A percentile compares a stretch with the other conserved stretches of the same genome.
phyloP scores from a whole-genome alignment of 2,797 vertebrate genomes.

The Adelosebastes latens region DNA sequence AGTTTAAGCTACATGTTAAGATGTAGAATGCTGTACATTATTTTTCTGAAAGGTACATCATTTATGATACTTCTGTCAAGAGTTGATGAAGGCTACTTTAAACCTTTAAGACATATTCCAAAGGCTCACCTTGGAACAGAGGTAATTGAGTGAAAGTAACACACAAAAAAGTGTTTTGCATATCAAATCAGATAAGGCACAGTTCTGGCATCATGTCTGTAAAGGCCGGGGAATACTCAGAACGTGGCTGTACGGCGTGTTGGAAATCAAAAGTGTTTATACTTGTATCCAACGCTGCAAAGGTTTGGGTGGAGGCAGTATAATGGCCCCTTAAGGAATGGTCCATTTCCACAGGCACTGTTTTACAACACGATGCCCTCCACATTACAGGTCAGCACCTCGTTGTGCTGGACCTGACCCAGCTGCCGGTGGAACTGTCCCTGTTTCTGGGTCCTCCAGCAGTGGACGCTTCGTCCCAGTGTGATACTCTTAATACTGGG shows the following conservation, averaged over 20 bases:
- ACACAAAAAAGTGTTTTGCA: constrained; percentile 42
- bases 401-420: constrained; percentile 83
- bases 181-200: constrained; percentile 70
- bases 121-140: constrained; percentile 17
- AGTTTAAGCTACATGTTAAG: neutral
- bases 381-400: constrained; percentile 86
- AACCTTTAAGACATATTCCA: constrained; percentile 28
- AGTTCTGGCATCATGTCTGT: constrained; percentile 23
- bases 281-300: neutral
- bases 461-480: constrained; percentile 83
- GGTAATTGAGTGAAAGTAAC: constrained; percentile 28
- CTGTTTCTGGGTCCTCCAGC: constrained; percentile 90
- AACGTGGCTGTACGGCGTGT: neutral
- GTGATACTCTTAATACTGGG: constrained; percentile 91
- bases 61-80: neutral
- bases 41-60: neutral
- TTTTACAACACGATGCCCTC: constrained; percentile 70
- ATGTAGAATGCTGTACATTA: neutral
- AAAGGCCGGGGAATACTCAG: neutral
- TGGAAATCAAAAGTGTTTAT: neutral
- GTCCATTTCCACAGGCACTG: constrained; percentile 16
- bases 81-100: constrained; percentile 27
- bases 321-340: neutral
- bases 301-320: neutral
- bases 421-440: constrained; percentile 91